A percentile compares a stretch with the other conserved stretches of the same genome.
phyloP scores from a whole-genome alignment of 2,888 invertebrate species.

The Oligia latruncula region DNA sequence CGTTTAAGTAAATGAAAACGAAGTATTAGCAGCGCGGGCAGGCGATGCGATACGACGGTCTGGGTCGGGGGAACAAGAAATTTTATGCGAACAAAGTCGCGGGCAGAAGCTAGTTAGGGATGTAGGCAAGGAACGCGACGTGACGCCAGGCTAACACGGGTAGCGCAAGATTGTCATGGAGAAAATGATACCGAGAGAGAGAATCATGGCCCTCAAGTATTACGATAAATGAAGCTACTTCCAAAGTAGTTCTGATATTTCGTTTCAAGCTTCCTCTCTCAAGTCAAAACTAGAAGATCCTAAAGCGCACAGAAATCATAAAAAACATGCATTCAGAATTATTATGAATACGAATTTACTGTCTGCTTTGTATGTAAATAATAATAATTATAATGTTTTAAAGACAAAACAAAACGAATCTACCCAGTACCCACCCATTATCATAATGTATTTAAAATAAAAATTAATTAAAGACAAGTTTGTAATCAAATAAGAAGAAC shows the following conservation, averaged over 20 bases:
- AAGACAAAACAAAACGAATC: conserved; percentile 11
- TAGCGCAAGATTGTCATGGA: not conserved
- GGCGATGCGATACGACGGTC: not conserved
- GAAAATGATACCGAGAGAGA: not conserved
- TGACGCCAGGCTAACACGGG: no score
- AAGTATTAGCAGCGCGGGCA: not conserved
- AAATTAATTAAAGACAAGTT: not conserved
- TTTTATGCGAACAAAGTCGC: not conserved
- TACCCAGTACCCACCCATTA: not conserved
- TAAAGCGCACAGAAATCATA: not conserved
- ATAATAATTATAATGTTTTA: not conserved
- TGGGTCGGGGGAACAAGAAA: not conserved
- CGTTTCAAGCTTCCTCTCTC: not conserved
- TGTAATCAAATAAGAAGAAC: conserved; percentile 17
- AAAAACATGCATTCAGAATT: not conserved
- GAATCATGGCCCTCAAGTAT: not conserved
- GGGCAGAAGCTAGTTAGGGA: no score
- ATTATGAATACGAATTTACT: conserved; percentile 1
- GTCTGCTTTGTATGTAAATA: not conserved
- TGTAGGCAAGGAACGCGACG: no score
- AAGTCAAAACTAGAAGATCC: not conserved
- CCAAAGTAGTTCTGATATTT: not conserved
- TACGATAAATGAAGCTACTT: not conserved
- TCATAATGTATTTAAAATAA: conserved; percentile 12
- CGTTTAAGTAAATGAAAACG: not conserved